Conservation (phyloP, 2,797 vertebrate species). For the Sebastes steindachneri region DNA sequence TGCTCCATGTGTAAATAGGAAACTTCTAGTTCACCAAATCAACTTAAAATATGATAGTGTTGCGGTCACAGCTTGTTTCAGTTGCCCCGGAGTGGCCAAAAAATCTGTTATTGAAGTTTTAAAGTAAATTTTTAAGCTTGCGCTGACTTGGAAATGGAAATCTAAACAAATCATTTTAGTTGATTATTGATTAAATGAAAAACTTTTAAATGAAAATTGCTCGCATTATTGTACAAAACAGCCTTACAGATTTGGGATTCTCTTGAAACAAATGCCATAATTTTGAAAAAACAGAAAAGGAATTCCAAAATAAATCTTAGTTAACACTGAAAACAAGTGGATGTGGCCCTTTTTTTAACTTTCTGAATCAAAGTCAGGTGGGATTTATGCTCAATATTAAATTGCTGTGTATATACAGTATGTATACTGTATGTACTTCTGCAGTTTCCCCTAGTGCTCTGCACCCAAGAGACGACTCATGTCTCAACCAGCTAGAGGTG, state of each 20-base stretch:
- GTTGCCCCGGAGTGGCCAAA: background rate
- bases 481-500: slow-evolving; percentile 23
- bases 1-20: background rate
- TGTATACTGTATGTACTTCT: background rate
- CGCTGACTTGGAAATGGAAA: background rate
- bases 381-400: background rate
- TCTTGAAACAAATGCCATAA: background rate
- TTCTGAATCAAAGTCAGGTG: background rate
- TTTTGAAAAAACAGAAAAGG: background rate
- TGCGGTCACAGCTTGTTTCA: background rate
- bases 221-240: background rate
- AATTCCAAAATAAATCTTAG: background rate
- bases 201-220: too few relatives aligned
- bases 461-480: background rate
- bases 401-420: background rate
- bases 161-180: background rate
- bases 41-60: background rate
- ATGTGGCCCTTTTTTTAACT: background rate
- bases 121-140: background rate
- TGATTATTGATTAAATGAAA: background rate
- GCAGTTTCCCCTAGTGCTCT: background rate
- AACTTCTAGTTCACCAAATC: background rate
- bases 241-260: background rate
- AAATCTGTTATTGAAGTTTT: background rate
- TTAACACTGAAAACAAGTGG: background rate